phyloP scores from a whole-genome alignment of 2,888 invertebrate species.

The Abrostola tripartita region DNA sequence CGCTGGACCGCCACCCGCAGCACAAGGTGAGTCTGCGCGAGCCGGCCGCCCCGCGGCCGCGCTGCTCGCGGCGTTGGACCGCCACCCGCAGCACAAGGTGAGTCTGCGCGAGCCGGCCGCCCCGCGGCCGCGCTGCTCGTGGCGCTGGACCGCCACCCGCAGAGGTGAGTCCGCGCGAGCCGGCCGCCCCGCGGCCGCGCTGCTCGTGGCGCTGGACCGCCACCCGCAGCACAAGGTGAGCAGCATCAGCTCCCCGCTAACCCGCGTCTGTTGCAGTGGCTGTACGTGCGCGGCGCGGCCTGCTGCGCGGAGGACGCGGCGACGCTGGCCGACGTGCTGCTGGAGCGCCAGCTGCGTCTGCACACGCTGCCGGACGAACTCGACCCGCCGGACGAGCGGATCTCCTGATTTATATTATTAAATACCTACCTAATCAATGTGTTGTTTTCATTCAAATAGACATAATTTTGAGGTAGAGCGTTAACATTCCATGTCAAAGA shows the following conservation, averaged over 20 bases:
- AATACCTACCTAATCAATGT: conserved; percentile 7
- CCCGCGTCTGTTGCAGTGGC: conserved; percentile 55
- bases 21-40: conserved; percentile 38
- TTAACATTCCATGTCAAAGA: too few relatives aligned
- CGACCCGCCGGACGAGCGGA: conserved; percentile 2
- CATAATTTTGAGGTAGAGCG: too few relatives aligned
- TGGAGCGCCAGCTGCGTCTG: conserved; percentile 92
- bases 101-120: conserved; percentile 43
- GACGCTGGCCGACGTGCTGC: conserved; percentile 92
- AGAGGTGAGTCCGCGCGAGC: conserved; percentile 44
- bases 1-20: conserved; percentile 7
- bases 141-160: conserved; percentile 7
- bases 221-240: conserved; percentile 31
- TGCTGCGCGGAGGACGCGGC: conserved; percentile 85
- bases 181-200: conserved; percentile 35
- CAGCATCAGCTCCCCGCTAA: conserved; percentile 42
- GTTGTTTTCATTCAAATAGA: too few relatives aligned
- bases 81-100: conserved; percentile 28
- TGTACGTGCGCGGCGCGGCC: conserved; percentile 73
- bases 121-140: conserved; percentile 39
- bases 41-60: conserved; percentile 35
- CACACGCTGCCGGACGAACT: conserved; percentile 94
- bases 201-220: conserved; percentile 24
- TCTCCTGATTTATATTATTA: conserved; percentile 15
- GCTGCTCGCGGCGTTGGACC: conserved; percentile 25